Evolutionary conservation across 2,113 vertebrate genomes (phyloP).

Genomic region (Bubo bubo): DNA sequence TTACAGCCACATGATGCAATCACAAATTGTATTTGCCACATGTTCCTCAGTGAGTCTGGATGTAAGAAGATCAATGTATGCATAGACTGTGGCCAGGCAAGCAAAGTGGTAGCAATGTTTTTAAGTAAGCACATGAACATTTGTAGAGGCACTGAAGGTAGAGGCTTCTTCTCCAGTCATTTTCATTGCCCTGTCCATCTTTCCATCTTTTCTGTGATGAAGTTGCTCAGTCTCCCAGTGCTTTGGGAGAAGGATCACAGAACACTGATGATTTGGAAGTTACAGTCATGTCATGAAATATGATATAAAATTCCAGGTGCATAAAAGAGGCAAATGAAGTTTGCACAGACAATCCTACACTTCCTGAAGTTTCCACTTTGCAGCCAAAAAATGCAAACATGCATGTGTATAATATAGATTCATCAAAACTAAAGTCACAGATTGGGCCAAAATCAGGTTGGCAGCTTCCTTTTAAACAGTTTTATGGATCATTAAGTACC

Average conservation of each 20-base stretch:
- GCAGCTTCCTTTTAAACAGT: conserved; percentile 33
- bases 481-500: conserved; percentile 56
- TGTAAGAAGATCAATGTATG: not conserved
- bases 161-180: not conserved
- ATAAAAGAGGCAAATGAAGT: not conserved
- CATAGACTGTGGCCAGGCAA: not conserved
- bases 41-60: not conserved
- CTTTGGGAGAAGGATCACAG: not conserved
- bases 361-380: not conserved
- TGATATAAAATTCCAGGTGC: not conserved
- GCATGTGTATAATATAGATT: not conserved
- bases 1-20: not conserved
- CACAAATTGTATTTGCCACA: not conserved
- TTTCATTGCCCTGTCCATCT: not conserved
- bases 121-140: not conserved
- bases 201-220: not conserved
- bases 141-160: not conserved
- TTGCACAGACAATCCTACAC: rapidly evolving
- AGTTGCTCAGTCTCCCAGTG: rapidly evolving
- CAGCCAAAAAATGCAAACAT: not conserved
- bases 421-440: not conserved
- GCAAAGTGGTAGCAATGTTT: not conserved
- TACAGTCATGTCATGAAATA: not conserved
- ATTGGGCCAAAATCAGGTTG: conserved; percentile 43
- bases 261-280: not conserved